phyloP scores from a whole-genome alignment of 2,888 invertebrate genomes.

The Pediacus dermestoides region DNA sequence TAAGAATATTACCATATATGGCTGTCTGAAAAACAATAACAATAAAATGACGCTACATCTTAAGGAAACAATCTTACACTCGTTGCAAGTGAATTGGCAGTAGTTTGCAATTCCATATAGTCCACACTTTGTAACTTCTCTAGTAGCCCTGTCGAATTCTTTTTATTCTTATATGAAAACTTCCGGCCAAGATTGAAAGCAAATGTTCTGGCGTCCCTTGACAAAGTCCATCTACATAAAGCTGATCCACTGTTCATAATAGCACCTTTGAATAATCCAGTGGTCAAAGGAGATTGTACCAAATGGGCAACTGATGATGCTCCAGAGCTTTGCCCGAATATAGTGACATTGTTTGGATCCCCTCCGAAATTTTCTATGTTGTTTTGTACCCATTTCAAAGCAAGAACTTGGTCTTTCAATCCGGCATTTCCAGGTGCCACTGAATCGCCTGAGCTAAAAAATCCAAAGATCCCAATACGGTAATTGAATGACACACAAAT shows the following conservation, averaged over 20 bases:
- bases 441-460: conserved; percentile 68
- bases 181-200: too few species aligned
- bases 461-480: conserved; percentile 57
- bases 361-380: conserved; percentile 68
- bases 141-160: too few species aligned
- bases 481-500: conserved; percentile 65
- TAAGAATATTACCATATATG: too few species aligned
- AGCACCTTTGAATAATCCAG: conserved; percentile 48
- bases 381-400: conserved; percentile 63
- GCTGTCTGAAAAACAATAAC: too few species aligned
- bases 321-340: conserved; percentile 67
- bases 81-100: too few species aligned
- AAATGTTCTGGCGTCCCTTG: conserved; percentile 27
- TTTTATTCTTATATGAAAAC: too few species aligned
- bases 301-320: conserved; percentile 71
- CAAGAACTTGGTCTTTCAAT: conserved; percentile 67
- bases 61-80: too few species aligned
- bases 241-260: conserved; percentile 40
- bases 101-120: too few species aligned
- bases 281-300: conserved; percentile 60
- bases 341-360: conserved; percentile 61
- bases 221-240: conserved; percentile 34
- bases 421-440: conserved; percentile 66
- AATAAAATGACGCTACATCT: too few species aligned
- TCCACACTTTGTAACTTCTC: too few species aligned